phyloP scores from a whole-genome alignment of 2,888 invertebrate genomes.

The Ctenicera cuprea region DNA sequence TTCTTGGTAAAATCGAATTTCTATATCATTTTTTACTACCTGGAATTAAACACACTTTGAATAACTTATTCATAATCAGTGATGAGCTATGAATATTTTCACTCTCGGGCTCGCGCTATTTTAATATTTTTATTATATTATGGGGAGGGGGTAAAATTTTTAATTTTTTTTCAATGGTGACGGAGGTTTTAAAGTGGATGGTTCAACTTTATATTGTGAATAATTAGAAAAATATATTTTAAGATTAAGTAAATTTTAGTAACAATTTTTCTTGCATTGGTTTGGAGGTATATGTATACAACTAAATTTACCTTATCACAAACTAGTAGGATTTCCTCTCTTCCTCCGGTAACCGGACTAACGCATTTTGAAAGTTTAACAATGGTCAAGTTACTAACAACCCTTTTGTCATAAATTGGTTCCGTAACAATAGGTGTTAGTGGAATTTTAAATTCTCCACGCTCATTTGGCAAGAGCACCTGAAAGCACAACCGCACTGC shows the following conservation, averaged over 20 bases:
- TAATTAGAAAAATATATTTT: no score
- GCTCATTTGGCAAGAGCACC: conserved; percentile 87
- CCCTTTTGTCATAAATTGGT: conserved; percentile 96
- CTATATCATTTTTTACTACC: conserved; percentile 92
- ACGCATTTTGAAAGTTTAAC: conserved; percentile 91
- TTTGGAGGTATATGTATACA: no score
- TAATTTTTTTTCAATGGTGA: no score
- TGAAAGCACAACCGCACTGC: conserved; percentile 96
- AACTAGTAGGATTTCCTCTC: conserved; percentile 89
- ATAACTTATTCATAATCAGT: not conserved
- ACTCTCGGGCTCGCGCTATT: no score
- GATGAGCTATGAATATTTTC: no score
- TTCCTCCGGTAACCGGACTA: conserved; percentile 87
- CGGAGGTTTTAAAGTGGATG: no score
- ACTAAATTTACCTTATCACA: conserved; percentile 88
- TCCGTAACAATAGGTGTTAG: conserved; percentile 90
- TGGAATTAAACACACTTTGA: conserved; percentile 58
- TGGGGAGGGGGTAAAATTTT: no score
- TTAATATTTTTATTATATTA: no score
- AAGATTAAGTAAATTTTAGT: no score
- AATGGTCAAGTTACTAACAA: conserved; percentile 94
- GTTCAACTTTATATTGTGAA: no score
- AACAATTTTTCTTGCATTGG: no score
- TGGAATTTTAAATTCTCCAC: conserved; percentile 82
- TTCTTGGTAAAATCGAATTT: conserved; percentile 92